A percentile compares a stretch with the other conserved stretches of the same genome.
These are phyloP conservation scores for Nematostella vectensis DNA, from an alignment of 92 coral and sea anemone species.

Conservation along the genomic window DNA sequence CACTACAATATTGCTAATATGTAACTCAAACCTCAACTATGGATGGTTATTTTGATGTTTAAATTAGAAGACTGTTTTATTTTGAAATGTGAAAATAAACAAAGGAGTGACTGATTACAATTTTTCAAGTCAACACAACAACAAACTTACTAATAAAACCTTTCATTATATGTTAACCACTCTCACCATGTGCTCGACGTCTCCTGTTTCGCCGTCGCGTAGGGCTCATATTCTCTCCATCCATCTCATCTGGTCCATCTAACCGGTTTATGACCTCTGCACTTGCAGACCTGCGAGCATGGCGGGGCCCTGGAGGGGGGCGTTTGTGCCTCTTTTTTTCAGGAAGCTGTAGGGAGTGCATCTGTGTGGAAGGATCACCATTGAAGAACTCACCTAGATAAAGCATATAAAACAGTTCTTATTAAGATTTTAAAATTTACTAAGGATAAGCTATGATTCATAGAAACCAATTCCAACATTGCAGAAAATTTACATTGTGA, in stretches of 20 bases:
- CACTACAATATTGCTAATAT: too few relatives aligned
- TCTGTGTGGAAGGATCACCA: conserved; percentile 42
- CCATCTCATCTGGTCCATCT: conserved; percentile 40
- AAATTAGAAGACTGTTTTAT: too few relatives aligned
- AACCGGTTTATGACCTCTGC: conserved; percentile 67
- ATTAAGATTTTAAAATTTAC: not conserved
- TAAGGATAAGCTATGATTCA: too few relatives aligned
- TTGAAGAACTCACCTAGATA: conserved; percentile 56
- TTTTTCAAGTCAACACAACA: too few relatives aligned
- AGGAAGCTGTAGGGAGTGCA: conserved; percentile 43
- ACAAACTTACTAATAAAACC: too few relatives aligned
- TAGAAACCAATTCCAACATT: too few relatives aligned
- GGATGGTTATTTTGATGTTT: too few relatives aligned
- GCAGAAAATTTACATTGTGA: too few relatives aligned
- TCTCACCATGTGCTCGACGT: conserved; percentile 59
- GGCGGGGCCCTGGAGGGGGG: conserved; percentile 56
- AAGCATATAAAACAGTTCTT: not conserved
- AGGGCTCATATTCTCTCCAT: conserved; percentile 68
- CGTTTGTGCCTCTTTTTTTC: conserved; percentile 65
- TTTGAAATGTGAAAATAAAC: too few relatives aligned
- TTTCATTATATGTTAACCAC: too few relatives aligned
- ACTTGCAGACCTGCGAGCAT: conserved; percentile 80
- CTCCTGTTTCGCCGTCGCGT: conserved; percentile 63
- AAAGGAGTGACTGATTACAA: too few relatives aligned
- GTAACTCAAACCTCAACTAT: too few relatives aligned